phyloP scores from a whole-genome alignment of 2,797 vertebrate species.

The Intellagama lesueurii region DNA sequence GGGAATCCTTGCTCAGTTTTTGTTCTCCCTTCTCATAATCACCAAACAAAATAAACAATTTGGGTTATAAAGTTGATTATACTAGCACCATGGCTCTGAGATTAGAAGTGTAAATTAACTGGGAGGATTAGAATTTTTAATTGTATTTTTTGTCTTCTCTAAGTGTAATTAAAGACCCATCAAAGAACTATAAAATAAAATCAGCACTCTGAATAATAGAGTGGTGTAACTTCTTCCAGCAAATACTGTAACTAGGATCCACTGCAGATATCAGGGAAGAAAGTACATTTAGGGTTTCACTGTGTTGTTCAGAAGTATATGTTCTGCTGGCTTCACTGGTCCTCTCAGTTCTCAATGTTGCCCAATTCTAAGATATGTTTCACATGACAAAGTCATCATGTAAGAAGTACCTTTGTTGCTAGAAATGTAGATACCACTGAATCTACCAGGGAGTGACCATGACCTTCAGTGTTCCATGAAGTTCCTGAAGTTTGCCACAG shows the following conservation, averaged over 20 bases:
- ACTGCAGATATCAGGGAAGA: not conserved
- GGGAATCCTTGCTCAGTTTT: conserved; percentile 19
- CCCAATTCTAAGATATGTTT: conserved; percentile 35
- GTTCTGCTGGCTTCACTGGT: conserved; percentile 51
- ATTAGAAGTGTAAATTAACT: conserved; percentile 55
- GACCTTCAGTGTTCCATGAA: no score
- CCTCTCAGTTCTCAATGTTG: conserved; percentile 62
- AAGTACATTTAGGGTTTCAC: not conserved
- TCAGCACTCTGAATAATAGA: conserved; percentile 5
- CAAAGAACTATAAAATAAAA: conserved; percentile 9
- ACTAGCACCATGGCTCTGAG: not conserved
- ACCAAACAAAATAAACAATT: conserved; percentile 8
- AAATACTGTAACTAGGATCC: not conserved
- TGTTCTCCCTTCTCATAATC: not conserved
- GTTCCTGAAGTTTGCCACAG: no score
- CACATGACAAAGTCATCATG: not conserved
- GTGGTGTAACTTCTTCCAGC: conserved; percentile 23
- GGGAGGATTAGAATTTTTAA: conserved; percentile 50
- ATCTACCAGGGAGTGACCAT: no score
- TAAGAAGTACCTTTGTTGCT: not conserved
- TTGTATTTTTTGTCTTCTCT: conserved; percentile 53
- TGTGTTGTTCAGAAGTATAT: conserved; percentile 45
- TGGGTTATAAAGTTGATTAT: conserved; percentile 21
- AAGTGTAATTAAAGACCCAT: conserved; percentile 55
- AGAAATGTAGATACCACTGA: not conserved